phyloP scores from a whole-genome alignment of 2,797 vertebrate species.

The Argyrosomus regius region DNA sequence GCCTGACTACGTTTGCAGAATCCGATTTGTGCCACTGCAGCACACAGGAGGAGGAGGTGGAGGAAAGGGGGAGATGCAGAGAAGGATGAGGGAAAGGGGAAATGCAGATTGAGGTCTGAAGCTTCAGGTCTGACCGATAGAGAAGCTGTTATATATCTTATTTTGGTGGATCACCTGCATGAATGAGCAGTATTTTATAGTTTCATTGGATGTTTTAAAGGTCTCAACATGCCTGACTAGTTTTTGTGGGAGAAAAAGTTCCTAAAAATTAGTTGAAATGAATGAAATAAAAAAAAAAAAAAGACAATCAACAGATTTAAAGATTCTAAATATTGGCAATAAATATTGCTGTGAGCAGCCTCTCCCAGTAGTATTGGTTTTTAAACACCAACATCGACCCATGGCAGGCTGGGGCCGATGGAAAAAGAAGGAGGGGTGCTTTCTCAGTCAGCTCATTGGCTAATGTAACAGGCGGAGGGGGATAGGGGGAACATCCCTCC shows the following conservation, averaged over 20 bases:
- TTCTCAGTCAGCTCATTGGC: conserved; percentile 42
- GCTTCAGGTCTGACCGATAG: background rate
- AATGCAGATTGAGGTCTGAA: conserved; percentile 3
- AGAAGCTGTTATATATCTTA: background rate
- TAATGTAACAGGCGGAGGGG: conserved; percentile 3
- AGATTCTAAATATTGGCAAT: background rate
- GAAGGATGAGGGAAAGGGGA: background rate
- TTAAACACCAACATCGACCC: background rate
- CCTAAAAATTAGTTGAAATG: background rate
- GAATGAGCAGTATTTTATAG: too few relatives aligned
- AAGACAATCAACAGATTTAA: background rate
- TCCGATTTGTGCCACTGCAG: conserved; percentile 61
- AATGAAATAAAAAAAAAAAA: background rate
- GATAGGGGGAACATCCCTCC: background rate
- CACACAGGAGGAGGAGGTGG: conserved; percentile 22
- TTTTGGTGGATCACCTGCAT: background rate
- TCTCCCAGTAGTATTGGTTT: too few relatives aligned
- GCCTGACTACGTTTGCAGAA: conserved; percentile 9
- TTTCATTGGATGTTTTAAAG: background rate
- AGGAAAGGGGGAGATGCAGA: background rate
- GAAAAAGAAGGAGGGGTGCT: conserved; percentile 22
- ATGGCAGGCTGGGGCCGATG: background rate
- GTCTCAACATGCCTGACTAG: background rate
- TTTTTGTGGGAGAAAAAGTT: background rate
- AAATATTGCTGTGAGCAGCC: background rate